Evolutionary conservation across 2,797 vertebrate genomes (phyloP), one percentile per base, ranked within the genome.

Genomic region (Trachurus trachurus): DNA sequence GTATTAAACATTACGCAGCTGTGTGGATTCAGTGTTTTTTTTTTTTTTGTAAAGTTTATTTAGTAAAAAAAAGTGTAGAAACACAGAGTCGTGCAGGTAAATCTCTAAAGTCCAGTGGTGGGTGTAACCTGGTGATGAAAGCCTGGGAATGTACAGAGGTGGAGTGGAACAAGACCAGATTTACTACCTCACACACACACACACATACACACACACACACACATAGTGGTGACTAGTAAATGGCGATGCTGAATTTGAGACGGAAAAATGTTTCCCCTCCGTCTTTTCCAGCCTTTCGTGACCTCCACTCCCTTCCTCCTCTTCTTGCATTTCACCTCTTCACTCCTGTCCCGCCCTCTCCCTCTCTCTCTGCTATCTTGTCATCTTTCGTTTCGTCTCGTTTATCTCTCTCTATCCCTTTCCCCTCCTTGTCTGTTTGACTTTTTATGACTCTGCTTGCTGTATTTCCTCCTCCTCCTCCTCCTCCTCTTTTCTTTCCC

Each of bases 281-380:
- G 34, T 66, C 37, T 71, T 71, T 61, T 22, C 34, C 58, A 63
- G 31, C 59, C 56, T 42, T 57, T 57, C 22, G 16, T 47, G 52
- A 69, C 71, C 66, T 66, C n/a, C 47, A 12, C 50, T 74, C 21
- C 58, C 16, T 82, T 54, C 85, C 90, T 54, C 85, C 90, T 81
- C 76, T 67, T 82, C 62, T 78, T 15, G 17, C 9, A 9, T 72
- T 71, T 81, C 21, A n/a, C 11, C 1, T 15, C 16, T 49, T 34
- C 31, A 34, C 31, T 34, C 6, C 7, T 58, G 6, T 74, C 75
- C 19, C 45, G 61, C 84, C 92, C 89, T 80, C 87, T 17, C 45
- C 17, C 15, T 17, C 89, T 80, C 87, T 17, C 45, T 47, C 15
- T 17, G 16, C 64, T 49, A 49, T 49, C 47, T 49, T n/a, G 19